Percentiles rank a stretch among this genome's conserved stretches.
phyloP scores from a whole-genome alignment of 2,888 invertebrate genomes.

The Orthosia cruda region DNA sequence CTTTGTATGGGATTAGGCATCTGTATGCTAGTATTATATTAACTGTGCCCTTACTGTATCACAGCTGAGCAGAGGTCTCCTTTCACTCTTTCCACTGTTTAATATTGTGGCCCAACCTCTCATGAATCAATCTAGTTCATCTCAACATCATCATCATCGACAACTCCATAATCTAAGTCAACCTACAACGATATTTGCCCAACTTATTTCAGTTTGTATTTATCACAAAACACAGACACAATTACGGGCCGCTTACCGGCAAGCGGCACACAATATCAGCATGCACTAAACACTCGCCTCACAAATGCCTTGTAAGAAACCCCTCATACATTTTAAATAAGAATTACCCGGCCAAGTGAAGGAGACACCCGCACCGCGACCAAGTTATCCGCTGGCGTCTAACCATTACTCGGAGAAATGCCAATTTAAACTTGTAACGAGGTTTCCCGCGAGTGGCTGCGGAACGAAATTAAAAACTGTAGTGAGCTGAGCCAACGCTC shows the following conservation, averaged over 20 bases:
- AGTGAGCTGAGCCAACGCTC: constrained; percentile 82
- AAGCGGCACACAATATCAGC: constrained; percentile 49
- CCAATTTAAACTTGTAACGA: constrained; percentile 92
- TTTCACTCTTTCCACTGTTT: no score
- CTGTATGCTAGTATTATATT: no score
- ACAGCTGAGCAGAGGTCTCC: no score
- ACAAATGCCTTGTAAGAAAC: constrained; percentile 69
- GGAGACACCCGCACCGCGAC: constrained; percentile 79
- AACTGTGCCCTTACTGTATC: no score
- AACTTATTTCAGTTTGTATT: constrained; percentile 2
- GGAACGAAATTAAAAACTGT: constrained; percentile 91
- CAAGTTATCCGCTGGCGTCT: constrained; percentile 86
- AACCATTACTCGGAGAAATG: constrained; percentile 90
- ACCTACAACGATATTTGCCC: neutral
- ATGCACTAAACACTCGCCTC: constrained; percentile 69
- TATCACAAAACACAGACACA: constrained; percentile 9
- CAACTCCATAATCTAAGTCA: neutral
- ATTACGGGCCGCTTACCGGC: constrained; percentile 10
- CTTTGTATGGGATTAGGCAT: no score
- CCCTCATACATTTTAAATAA: constrained; percentile 89
- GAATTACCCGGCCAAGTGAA: constrained; percentile 85
- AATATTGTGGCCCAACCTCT: no score
- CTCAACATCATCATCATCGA: no score
- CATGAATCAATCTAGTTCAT: no score
- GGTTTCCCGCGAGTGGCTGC: constrained; percentile 90